Conservation (phyloP, 2,113 vertebrate genomes). For the Chaetodon trifascialis region DNA sequence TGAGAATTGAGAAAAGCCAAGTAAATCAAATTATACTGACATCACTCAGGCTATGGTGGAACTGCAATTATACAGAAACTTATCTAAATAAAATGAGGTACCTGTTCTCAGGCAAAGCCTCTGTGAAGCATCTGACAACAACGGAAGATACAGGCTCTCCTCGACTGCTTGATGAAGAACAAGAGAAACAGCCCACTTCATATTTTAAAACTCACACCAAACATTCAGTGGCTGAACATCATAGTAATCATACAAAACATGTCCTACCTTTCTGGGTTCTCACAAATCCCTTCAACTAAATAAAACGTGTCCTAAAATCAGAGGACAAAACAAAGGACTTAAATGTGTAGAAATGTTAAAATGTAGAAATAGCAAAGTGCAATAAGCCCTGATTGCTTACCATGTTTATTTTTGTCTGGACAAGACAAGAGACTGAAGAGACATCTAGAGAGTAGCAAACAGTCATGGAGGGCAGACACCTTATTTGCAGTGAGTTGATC, state of each 20-base stretch:
- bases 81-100: conserved; percentile 54
- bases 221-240: not conserved
- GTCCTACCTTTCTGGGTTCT: conserved; percentile 86
- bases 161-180: conserved; percentile 67
- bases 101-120: conserved; percentile 97
- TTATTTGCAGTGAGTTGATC: conserved; percentile 89
- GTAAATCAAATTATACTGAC: not conserved
- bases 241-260: not conserved
- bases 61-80: not conserved
- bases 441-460: conserved; percentile 92
- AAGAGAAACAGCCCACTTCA: not conserved
- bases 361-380: not conserved
- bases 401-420: conserved; percentile 89
- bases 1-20: conserved; percentile 58
- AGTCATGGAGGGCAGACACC: conserved; percentile 89
- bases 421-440: conserved; percentile 87
- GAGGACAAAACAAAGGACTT: not conserved
- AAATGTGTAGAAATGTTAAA: not conserved
- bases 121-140: conserved; percentile 92
- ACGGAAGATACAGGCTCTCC: conserved; percentile 83
- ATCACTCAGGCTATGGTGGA: not conserved
- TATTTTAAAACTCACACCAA: not conserved
- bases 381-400: conserved; percentile 75
- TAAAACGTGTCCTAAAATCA: conserved; percentile 91
- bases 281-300: conserved; percentile 91